Base-by-base conservation (phyloP, 2,797 vertebrate species). In the Chelmon rostratus region DNA sequence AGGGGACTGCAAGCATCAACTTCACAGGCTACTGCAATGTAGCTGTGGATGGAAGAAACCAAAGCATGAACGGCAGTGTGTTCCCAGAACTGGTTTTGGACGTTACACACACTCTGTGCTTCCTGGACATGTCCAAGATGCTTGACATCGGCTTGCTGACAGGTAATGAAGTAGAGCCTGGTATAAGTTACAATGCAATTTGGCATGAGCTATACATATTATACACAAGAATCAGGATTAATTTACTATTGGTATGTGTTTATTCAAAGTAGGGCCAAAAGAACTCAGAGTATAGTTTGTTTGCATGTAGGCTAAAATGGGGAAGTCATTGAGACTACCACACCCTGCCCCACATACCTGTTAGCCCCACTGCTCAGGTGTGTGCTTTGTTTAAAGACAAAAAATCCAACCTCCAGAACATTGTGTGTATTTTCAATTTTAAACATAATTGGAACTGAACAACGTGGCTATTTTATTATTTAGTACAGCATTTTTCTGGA, bases 31-130 rank as follows among this genome's bases (percentile, higher is more conserved):
- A 92, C 82, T 94, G 92, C 46, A 6, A 3, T 4, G 33, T 37
- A 11, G 61, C 59, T 4, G 81, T 84, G 5, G n/a, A 70, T 4
- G 56, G 9, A 25, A 79, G 79, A 42, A 71, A 78, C 25, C 8
- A 0, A 8, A 81, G 5, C n/a, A 6, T 47, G 53, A 53, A 2
- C 0, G 44, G 6, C 15, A 40, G 13, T 0, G 72, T 88, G 79
- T 77, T 91, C 56, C 40, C 12, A 0, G 3, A 66, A 1, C 74
- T 95, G 49, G 86, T 92, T n/a, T 28, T 47, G 3, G 93, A 94
- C 25, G 88, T 87, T 5, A 89, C 88, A 28, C 68, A 76, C 50
- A 91, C 84, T 13, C 81, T 95, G 44, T 93, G 88, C 50, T 69
- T 57, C 69, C 78, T 92, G 31, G 57, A 86, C 52, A 64, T 88